Percentiles rank a stretch among this genome's conserved stretches.
Conservation (phyloP, 2,797 vertebrate genomes). For the Limosa lapponica region DNA sequence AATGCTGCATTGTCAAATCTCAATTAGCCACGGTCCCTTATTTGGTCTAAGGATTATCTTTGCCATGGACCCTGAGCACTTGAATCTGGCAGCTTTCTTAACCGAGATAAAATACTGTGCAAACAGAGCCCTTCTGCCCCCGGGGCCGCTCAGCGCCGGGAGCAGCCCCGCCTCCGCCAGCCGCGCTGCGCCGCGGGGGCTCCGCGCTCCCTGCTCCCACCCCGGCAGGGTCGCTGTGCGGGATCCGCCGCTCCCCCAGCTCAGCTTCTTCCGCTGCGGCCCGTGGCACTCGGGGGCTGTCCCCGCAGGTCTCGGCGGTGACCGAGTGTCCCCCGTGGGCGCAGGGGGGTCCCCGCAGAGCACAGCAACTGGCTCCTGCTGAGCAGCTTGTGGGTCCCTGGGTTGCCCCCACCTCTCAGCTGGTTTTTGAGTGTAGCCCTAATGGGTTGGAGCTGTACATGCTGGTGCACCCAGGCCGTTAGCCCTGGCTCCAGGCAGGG, state of each 20-base stretch:
- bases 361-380: background rate
- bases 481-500: background rate
- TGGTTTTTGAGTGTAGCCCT: background rate
- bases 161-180: too few relatives aligned
- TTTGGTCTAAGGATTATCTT: constrained; percentile 18
- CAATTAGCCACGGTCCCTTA: background rate
- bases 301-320: background rate
- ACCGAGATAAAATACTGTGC: background rate
- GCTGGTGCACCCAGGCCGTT: fast-evolving
- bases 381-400: fast-evolving
- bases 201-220: background rate
- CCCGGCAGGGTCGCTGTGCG: background rate
- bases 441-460: fast-evolving
- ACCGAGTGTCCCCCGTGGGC: background rate
- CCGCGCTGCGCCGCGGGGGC: background rate
- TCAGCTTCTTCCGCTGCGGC: too few relatives aligned
- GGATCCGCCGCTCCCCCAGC: too few relatives aligned
- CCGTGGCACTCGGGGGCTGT: fast-evolving
- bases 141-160: fast-evolving
- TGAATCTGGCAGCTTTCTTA: background rate
- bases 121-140: background rate
- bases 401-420: fast-evolving
- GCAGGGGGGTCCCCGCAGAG: background rate
- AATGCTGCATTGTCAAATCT: constrained; percentile 3
- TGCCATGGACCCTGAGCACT: background rate